phyloP scores from a whole-genome alignment of 1,140 invertebrate genomes.

The Halictus rubicundus region DNA sequence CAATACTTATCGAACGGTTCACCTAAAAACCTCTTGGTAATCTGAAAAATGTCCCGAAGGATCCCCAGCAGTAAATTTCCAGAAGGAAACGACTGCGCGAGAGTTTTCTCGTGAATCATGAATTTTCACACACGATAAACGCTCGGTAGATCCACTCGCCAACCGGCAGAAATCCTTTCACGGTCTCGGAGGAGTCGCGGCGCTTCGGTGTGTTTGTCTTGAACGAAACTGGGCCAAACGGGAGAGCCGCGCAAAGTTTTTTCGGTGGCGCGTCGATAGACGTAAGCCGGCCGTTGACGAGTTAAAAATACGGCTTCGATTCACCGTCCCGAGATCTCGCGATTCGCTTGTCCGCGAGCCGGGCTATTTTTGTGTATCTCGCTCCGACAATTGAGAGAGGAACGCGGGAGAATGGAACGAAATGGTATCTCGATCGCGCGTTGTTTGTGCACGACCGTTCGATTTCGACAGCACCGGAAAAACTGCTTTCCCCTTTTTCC shows the following conservation, averaged over 20 bases:
- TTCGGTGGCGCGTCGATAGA: not conserved
- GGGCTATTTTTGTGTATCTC: not conserved
- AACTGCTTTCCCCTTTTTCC: not conserved
- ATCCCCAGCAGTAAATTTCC: no score
- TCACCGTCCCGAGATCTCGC: not conserved
- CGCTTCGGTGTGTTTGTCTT: no score
- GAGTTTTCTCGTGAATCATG: no score
- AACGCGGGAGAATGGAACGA: not conserved
- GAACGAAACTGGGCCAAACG: not conserved
- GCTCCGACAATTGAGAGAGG: not conserved
- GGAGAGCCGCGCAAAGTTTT: not conserved
- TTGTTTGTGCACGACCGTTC: not conserved
- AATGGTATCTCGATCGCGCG: not conserved
- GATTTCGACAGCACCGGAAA: not conserved
- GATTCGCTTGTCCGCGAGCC: not conserved
- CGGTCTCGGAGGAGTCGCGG: no score
- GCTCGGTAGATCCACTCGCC: no score
- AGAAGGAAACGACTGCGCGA: no score
- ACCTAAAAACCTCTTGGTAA: no score
- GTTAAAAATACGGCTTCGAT: constrained; percentile 23
- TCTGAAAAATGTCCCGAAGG: no score
- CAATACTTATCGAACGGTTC: no score
- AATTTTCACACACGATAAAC: no score
- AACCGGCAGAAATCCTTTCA: no score
- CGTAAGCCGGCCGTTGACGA: not conserved